Evolutionary conservation across 2,797 vertebrate genomes (phyloP).

Genomic region (Xiphorhynchus erythropygius): DNA sequence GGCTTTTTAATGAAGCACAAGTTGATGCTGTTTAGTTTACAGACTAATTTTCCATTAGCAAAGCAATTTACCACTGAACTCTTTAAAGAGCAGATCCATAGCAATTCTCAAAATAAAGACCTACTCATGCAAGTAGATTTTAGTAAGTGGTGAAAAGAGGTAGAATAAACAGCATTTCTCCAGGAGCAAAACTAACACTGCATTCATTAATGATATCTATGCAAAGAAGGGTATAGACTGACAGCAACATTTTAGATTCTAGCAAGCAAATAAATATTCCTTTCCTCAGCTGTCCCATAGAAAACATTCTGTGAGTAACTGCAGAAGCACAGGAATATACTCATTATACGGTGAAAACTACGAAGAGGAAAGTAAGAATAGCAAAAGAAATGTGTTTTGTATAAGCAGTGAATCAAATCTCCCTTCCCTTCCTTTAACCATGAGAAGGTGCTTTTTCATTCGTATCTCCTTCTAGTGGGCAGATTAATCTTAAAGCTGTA

Average conservation of each 20-base stretch:
- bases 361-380: not conserved
- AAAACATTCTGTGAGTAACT: not conserved
- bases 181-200: not conserved
- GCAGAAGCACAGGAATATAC: not conserved
- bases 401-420: not conserved
- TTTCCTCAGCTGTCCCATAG: not conserved
- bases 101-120: not conserved
- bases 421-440: not conserved
- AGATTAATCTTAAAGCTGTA: not conserved
- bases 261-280: not conserved
- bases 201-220: not conserved
- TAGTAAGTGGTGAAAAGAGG: not conserved
- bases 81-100: not conserved
- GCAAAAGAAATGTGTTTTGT: not conserved
- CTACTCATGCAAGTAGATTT: not conserved
- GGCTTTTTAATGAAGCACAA: conserved; percentile 7
- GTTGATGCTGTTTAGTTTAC: conserved; percentile 9
- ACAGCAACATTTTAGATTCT: not conserved
- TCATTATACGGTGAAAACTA: not conserved
- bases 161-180: not conserved
- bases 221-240: not conserved
- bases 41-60: conserved; percentile 16
- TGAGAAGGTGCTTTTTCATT: not conserved
- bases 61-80: not conserved
- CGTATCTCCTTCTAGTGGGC: not conserved